Evolutionary conservation across 2,113 vertebrate species (phyloP).

Genomic region (Oncorhynchus gorbuscha): DNA sequence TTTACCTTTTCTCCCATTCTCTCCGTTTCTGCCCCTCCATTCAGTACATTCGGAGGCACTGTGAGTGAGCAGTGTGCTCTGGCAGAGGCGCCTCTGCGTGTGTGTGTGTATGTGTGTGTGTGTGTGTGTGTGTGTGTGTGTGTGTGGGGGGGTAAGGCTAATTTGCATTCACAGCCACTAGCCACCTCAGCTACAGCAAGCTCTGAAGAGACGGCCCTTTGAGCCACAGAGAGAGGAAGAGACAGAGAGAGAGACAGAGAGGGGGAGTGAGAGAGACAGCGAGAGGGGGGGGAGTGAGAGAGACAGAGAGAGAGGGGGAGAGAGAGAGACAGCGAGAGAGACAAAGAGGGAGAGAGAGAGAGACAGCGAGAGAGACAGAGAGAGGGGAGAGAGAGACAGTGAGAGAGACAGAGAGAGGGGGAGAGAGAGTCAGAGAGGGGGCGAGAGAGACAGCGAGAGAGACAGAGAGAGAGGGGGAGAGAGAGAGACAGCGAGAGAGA

Average conservation of each 20-base stretch:
- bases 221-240: conserved; percentile 59
- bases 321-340: too few relatives aligned
- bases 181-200: conserved; percentile 57
- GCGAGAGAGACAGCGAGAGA: too few relatives aligned
- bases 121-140: conserved; percentile 16
- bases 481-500: too few relatives aligned
- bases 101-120: conserved; percentile 37
- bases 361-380: too few relatives aligned
- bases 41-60: conserved; percentile 46
- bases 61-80: conserved; percentile 41
- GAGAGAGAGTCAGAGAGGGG: too few relatives aligned
- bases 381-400: too few relatives aligned
- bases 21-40: conserved; percentile 24
- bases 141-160: neutral
- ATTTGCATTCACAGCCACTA: conserved; percentile 67
- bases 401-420: too few relatives aligned
- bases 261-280: conserved; percentile 2
- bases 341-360: too few relatives aligned
- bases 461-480: too few relatives aligned
- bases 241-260: conserved; percentile 24
- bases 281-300: neutral
- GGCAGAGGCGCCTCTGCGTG: conserved; percentile 28
- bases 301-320: neutral
- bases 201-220: conserved; percentile 67
- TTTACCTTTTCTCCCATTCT: conserved; percentile 15